These are phyloP conservation scores for Aphidoletes aphidimyza DNA, from an alignment of 2,888 invertebrate species.

Conservation along the genomic window DNA sequence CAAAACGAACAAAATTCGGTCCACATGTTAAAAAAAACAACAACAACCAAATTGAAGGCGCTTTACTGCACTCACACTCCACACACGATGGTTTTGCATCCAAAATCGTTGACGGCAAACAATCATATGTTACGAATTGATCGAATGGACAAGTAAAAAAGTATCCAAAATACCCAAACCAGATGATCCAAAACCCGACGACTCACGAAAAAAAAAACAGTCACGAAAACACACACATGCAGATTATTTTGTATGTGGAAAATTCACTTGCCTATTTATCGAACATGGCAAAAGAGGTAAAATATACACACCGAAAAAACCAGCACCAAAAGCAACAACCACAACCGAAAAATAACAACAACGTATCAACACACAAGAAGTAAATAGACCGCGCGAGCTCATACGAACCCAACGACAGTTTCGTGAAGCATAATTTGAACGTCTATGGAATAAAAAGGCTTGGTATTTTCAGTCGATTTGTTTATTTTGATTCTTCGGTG, in stretches of 20 bases:
- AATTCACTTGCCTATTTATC: conserved; percentile 35
- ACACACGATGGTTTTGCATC: conserved; percentile 32
- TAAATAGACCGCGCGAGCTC: not conserved
- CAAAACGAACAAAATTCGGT: not conserved
- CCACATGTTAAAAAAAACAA: not conserved
- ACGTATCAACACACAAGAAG: not conserved
- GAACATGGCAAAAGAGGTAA: not conserved
- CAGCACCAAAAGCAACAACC: too few relatives aligned
- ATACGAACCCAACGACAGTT: conserved; percentile 23
- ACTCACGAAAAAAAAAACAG: conserved; percentile 1
- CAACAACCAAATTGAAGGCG: too few relatives aligned
- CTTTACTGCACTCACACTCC: not conserved
- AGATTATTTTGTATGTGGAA: conserved; percentile 38
- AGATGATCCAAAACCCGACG: too few relatives aligned
- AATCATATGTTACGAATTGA: conserved; percentile 52
- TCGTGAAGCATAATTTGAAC: not conserved
- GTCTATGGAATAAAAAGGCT: not conserved
- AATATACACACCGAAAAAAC: not conserved
- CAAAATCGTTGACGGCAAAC: conserved; percentile 33
- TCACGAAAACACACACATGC: conserved; percentile 25
- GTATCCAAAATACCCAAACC: too few relatives aligned
- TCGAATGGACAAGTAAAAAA: conserved; percentile 43
- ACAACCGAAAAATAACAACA: too few relatives aligned
- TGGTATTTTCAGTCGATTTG: conserved; percentile 14
- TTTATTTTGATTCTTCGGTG: conserved; percentile 41